Conservation (phyloP, 2,888 invertebrate genomes). For the Drosophila mayaguana region DNA sequence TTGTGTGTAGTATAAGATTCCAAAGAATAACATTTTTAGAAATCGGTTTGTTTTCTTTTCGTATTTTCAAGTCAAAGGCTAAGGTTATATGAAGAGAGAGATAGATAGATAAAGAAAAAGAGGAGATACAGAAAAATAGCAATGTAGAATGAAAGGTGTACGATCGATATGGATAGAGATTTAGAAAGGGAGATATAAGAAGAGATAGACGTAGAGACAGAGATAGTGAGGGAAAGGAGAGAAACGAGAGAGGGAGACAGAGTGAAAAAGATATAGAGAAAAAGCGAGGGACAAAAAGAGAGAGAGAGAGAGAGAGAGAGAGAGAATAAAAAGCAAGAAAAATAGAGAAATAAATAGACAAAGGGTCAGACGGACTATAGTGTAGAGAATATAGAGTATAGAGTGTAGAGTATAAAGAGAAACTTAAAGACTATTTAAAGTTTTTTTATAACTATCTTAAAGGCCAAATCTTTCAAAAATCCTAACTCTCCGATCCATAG, state of each 20-base stretch:
- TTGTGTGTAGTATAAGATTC: background rate
- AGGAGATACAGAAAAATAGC: no score
- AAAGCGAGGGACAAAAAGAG: background rate
- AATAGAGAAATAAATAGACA: background rate
- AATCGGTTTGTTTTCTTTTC: background rate
- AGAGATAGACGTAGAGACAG: background rate
- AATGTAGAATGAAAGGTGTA: no score
- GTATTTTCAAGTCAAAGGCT: background rate
- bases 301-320: background rate
- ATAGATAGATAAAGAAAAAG: background rate
- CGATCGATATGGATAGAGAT: background rate
- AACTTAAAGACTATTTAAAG: no score
- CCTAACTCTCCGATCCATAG: background rate
- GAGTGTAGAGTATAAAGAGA: background rate
- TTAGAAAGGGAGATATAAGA: background rate
- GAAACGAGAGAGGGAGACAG: background rate
- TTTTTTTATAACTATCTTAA: background rate
- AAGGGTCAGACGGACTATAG: background rate
- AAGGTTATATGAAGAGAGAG: no score
- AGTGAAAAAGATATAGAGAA: background rate
- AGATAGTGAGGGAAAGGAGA: background rate
- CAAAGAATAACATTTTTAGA: background rate
- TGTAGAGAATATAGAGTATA: background rate
- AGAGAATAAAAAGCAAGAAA: no score
- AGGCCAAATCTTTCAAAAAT: background rate